These are phyloP conservation scores for Sebastes taczanowskii DNA, from an alignment of 2,797 vertebrate species.

Conservation along the genomic window DNA sequence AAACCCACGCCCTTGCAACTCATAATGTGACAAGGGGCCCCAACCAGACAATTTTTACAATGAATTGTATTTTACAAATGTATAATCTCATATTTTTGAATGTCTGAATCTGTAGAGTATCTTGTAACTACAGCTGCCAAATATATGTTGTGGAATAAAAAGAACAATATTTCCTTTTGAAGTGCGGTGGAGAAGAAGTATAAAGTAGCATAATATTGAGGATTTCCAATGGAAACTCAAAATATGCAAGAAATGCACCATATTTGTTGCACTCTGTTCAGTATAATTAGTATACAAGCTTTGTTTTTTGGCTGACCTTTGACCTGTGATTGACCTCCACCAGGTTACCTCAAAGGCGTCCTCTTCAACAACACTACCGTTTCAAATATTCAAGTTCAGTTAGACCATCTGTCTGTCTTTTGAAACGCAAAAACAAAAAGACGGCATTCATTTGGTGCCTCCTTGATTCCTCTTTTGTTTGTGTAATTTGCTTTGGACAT, in stretches of 20 bases:
- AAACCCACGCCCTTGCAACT: too few relatives aligned
- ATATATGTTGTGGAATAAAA: not conserved
- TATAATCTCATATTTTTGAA: not conserved
- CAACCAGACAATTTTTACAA: not conserved
- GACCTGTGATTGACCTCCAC: not conserved
- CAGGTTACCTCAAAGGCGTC: not conserved
- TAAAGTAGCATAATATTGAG: too few relatives aligned
- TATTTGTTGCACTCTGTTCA: not conserved
- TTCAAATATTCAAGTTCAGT: conserved; percentile 42
- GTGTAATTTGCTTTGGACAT: conserved; percentile 50
- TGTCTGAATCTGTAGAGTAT: not conserved
- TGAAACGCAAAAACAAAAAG: conserved; percentile 58
- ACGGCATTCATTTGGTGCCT: conserved; percentile 56
- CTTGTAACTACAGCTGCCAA: not conserved
- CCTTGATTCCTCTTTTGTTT: conserved; percentile 63
- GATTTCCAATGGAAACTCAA: not conserved
- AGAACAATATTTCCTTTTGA: not conserved
- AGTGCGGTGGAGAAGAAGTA: not conserved
- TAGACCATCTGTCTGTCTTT: conserved; percentile 68
- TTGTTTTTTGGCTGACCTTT: not conserved
- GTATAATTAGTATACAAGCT: not conserved
- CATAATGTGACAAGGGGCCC: too few relatives aligned
- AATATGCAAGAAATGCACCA: not conserved
- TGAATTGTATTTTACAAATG: not conserved
- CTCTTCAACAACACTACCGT: not conserved